Evolutionary conservation across 2,113 vertebrate genomes (phyloP).

Genomic region (Sylvilagus bachmani): DNA sequence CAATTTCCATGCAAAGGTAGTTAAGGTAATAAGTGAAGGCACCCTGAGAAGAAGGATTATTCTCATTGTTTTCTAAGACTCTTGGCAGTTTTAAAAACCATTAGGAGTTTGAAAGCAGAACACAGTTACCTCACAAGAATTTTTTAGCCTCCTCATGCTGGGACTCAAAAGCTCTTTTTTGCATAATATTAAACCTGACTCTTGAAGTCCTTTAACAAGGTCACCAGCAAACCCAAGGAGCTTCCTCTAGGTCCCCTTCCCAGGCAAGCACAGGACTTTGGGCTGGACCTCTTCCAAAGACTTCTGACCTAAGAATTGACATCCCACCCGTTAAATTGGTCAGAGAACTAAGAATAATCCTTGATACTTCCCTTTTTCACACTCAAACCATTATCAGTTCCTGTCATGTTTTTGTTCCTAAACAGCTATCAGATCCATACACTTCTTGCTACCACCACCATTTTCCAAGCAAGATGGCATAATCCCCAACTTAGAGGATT

Average conservation of each 20-base stretch:
- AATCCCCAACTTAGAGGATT: not conserved
- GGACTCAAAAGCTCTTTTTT: not conserved
- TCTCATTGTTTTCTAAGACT: conserved; percentile 35
- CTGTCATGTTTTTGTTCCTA: not conserved
- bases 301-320: not conserved
- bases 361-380: not conserved
- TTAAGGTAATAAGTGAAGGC: conserved; percentile 31
- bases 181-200: not conserved
- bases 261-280: not conserved
- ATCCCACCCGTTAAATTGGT: not conserved
- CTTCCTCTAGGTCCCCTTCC: not conserved
- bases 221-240: not conserved
- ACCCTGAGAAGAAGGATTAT: not conserved
- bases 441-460: not conserved
- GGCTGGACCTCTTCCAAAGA: not conserved
- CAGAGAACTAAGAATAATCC: not conserved
- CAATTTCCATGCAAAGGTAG: conserved; percentile 43
- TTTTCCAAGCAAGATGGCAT: not conserved
- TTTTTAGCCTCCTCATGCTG: not conserved
- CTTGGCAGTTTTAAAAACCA: conserved; percentile 31
- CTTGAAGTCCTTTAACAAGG: not conserved
- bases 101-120: not conserved
- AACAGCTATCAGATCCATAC: not conserved
- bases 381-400: not conserved
- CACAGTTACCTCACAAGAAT: not conserved